Evolutionary conservation across 2,797 vertebrate species (phyloP), one percentile per base, ranked within the genome.

Genomic region (Thalassophryne amazonica): DNA sequence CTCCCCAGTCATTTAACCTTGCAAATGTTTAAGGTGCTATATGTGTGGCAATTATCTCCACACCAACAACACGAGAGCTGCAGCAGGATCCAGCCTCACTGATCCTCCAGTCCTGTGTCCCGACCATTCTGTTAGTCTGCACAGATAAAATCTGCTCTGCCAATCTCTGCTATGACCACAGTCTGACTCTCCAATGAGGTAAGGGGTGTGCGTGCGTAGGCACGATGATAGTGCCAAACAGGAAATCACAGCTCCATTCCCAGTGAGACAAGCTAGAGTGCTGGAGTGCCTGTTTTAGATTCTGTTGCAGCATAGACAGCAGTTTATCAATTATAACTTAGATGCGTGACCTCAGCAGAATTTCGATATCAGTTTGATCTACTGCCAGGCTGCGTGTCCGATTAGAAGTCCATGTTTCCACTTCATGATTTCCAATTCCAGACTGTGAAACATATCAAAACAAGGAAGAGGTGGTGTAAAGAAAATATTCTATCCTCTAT

Each of bases 231-330:
- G 19, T 74, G 45, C 38, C 38, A 24, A 63, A 66, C 41, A 68
- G 64, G 55, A 69, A 76, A 57, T 62, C 12, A 36, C 27, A 48
- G 46, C 4, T 11, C 13, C 52, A 49, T 34, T n/a, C 47, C 45
- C 34, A 30, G 22, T 11, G 5, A 47, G 43, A 51, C 51, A 38
- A 27, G 27, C 54, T 15, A 52, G 28, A 50, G 42, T 41, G 18
- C 30, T 40, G 12, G 17, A 25, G 24, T 5, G 10, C 3, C 4
- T 30, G 9, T 28, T 63, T 63, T 59, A 46, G 47, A 29, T 40
- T 50, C 32, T 4, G 3, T n/a, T 45, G 40, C 45, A 22, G n/a
- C 18, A 21, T 25, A 27, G 11, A 1, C 35, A 24, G 21, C 18
- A 65, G 30, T 24, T 16, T 36, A 4, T 35, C 30, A 80, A 50